These are phyloP conservation scores for Coleophora flavipennella DNA, from an alignment of 2,888 invertebrate species.

Conservation along the genomic window DNA sequence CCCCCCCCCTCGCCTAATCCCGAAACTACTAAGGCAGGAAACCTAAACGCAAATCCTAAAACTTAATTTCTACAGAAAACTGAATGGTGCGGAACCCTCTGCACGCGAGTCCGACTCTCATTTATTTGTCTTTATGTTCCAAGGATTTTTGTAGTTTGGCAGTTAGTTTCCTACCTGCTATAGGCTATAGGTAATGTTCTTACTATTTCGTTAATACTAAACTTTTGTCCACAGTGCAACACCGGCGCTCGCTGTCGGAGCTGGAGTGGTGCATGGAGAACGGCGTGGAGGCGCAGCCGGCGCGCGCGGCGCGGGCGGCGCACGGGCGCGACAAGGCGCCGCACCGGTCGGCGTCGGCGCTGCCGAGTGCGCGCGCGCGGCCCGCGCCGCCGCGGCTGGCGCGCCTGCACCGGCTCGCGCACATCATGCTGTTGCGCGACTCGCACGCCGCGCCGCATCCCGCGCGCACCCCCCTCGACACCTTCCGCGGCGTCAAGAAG, in stretches of 20 bases:
- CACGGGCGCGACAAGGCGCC: conserved; percentile 22
- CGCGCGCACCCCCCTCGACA: conserved; percentile 80
- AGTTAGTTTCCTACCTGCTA: no score
- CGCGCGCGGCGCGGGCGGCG: conserved; percentile 18
- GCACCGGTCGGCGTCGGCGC: conserved; percentile 24
- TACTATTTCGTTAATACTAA: no score
- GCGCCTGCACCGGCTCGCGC: conserved; percentile 80
- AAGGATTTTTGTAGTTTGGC: no score
- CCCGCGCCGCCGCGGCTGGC: conserved; percentile 45
- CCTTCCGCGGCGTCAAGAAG: conserved; percentile 86
- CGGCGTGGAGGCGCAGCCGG: conserved; percentile 35
- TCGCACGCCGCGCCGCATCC: conserved; percentile 80
- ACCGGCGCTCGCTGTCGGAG: conserved; percentile 83
- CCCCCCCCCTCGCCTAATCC: no score
- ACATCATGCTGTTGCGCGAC: conserved; percentile 89
- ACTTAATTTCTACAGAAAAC: no score
- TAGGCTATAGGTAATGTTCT: no score
- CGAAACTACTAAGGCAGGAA: no score
- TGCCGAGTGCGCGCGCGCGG: conserved; percentile 32
- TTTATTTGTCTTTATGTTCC: no score
- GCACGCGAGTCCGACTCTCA: no score
- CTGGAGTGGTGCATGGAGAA: conserved; percentile 74
- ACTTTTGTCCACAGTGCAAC: conserved; percentile 70
- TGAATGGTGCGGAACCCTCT: no score
- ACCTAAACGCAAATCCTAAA: no score